Base-by-base conservation (phyloP, 2,888 invertebrate species). In the Mythimna impura region DNA sequence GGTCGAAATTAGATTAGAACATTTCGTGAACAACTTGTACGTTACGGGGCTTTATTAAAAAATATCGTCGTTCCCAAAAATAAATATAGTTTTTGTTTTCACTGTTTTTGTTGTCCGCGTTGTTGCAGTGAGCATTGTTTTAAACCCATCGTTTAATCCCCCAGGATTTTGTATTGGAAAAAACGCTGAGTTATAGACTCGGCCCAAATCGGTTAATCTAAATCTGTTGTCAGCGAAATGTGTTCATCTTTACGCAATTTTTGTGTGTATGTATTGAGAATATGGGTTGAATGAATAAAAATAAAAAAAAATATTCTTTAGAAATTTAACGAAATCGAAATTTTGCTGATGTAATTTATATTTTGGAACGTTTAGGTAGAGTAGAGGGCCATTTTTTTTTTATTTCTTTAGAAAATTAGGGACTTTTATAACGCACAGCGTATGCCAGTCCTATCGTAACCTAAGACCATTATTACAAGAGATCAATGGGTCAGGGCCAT, bases 111-210 rank as follows among this genome's bases (percentile, higher is more conserved):
- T 25, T 78, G 34, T 70, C 54, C 52, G 50, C 22, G 25, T 64
- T 20, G 69, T 47, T 64, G 55, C 70, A 61, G 64, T 30, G 70
- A 50, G 40, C 61, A 65, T 71, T 76, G 67, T 71, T 76, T 71
- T 50, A 67, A 76, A 25, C 9, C 67, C 62, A 30, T 55, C 52
- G 54, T 60, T 76, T 71, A 80, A 76, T 71, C 71, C 61, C 47
- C 47, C 17, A 34, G 67, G 50, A 54, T 70, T 76, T 61, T 62
- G 40, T 54, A 62, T 79, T 81, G 66, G 25, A 43, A 66, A 67
- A 79, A 67, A 61, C 52, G 34, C 47, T n/a, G 54, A 64, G 57
- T 25, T 47, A 64, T 64, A n/a, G 55, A 52, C 22, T 71, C 36
- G 30, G 30, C 36, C 4, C 20, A 60, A 63, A 66, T 63, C 8